Evolutionary conservation across 2,888 invertebrate species (phyloP).

Genomic region (Clitarchus hookeri): DNA sequence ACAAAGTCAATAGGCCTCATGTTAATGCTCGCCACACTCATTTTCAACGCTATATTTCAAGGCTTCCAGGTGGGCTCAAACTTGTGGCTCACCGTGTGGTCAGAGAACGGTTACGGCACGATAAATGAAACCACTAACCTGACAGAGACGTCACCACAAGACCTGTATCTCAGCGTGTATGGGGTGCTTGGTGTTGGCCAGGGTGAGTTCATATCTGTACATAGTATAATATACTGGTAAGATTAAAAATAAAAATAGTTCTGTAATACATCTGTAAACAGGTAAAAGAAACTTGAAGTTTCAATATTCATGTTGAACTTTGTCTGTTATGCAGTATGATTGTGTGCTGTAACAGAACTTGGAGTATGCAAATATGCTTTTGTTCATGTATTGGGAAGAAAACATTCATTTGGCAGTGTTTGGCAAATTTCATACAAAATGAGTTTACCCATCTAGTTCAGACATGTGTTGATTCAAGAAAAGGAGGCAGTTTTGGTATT

Average conservation of each 20-base stretch:
- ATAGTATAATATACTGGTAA: no score
- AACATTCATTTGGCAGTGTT: no score
- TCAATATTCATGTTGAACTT: no score
- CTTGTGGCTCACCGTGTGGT: conserved; percentile 50
- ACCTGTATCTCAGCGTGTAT: conserved; percentile 51
- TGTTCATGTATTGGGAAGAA: no score
- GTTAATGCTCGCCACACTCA: conserved; percentile 48
- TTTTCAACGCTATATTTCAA: conserved; percentile 50
- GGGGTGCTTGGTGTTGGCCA: conserved; percentile 51
- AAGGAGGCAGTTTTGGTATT: no score
- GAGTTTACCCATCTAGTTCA: no score
- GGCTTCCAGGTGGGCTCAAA: conserved; percentile 49
- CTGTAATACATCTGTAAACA: neutral
- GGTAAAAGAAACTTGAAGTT: neutral
- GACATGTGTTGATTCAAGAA: no score
- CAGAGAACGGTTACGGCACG: conserved; percentile 32
- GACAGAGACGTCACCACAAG: neutral
- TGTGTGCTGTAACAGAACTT: no score
- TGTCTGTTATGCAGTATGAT: no score
- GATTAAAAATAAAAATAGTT: no score
- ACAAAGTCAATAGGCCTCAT: conserved; percentile 53
- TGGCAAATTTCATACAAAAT: no score
- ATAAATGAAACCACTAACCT: conserved; percentile 10
- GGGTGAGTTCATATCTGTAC: conserved; percentile 44
- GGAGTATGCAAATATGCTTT: no score